A percentile compares a stretch with the other conserved stretches of the same genome.
Evolutionary conservation across 23 tunicate species (phyloP).

Genomic region (Ascidia mentula): DNA sequence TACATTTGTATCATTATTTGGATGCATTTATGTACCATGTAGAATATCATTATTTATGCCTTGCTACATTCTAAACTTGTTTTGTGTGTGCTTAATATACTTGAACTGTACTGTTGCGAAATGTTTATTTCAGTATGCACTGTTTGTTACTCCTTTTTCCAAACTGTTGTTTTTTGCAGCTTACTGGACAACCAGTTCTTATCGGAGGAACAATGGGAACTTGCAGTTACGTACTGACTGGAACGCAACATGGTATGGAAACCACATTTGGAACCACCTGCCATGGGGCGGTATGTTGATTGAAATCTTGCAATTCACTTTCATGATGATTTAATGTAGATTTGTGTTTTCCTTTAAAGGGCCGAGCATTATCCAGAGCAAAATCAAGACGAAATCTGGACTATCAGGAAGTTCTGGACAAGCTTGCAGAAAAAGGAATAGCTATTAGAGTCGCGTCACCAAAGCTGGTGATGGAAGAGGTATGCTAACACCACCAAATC

Average conservation of each 20-base stretch:
- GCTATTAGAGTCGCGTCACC: slow-evolving; percentile 98
- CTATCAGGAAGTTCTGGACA: slow-evolving; percentile 86
- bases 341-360: slow-evolving; percentile 47
- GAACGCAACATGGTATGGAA: slow-evolving; percentile 94
- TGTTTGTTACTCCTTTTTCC: no score
- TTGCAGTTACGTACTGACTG: slow-evolving; percentile 95
- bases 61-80: no score
- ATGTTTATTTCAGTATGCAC: no score
- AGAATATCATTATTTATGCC: no score
- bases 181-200: slow-evolving; percentile 97
- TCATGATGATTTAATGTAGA: no score
- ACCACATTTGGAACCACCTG: slow-evolving; percentile 97
- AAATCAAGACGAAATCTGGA: slow-evolving; percentile 92
- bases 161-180: slow-evolving; percentile 31
- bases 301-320: no score
- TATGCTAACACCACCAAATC: no score
- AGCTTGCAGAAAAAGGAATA: slow-evolving; percentile 84
- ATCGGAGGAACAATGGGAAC: slow-evolving; percentile 99
- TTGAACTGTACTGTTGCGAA: no score
- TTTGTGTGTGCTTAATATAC: no score
- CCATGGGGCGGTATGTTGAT: slow-evolving; percentile 89
- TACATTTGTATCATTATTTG: no score
- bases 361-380: slow-evolving; percentile 92
- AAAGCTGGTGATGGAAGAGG: slow-evolving; percentile 99
- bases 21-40: no score